These are phyloP conservation scores for Xanthorhoe spadicearia DNA, from an alignment of 2,888 invertebrate genomes.

Conservation along the genomic window DNA sequence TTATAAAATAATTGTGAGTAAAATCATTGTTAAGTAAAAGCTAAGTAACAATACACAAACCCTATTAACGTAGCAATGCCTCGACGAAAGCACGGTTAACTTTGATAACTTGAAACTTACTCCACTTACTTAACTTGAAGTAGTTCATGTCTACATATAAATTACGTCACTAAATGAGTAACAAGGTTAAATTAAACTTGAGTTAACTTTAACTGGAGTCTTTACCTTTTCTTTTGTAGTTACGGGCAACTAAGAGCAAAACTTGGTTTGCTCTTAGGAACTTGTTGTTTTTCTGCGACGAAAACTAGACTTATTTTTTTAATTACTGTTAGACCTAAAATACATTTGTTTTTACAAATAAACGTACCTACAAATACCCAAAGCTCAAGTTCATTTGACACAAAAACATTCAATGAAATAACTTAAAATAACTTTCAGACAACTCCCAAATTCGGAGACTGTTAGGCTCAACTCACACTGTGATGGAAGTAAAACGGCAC, in stretches of 20 bases:
- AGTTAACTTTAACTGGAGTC: no score
- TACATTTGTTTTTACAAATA: no score
- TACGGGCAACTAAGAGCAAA: no score
- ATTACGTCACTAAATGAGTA: neutral
- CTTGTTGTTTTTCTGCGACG: no score
- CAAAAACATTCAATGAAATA: constrained; percentile 10
- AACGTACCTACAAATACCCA: neutral
- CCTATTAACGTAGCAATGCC: neutral
- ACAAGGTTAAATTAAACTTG: no score
- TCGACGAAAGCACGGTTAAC: neutral
- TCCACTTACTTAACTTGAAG: neutral
- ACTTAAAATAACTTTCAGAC: constrained; percentile 21
- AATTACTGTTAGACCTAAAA: no score
- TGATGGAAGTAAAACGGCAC: no score
- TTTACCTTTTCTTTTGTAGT: no score
- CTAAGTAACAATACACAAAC: neutral
- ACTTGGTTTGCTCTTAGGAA: no score
- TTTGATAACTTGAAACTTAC: neutral
- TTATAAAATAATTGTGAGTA: no score
- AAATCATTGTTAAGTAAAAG: neutral
- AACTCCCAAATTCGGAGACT: constrained; percentile 19
- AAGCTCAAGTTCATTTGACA: neutral
- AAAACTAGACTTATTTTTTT: no score
- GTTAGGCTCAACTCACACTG: no score
- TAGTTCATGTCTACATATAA: neutral